Base-by-base conservation (phyloP, 2,888 invertebrate species). In the Orchesellides sinensis region DNA sequence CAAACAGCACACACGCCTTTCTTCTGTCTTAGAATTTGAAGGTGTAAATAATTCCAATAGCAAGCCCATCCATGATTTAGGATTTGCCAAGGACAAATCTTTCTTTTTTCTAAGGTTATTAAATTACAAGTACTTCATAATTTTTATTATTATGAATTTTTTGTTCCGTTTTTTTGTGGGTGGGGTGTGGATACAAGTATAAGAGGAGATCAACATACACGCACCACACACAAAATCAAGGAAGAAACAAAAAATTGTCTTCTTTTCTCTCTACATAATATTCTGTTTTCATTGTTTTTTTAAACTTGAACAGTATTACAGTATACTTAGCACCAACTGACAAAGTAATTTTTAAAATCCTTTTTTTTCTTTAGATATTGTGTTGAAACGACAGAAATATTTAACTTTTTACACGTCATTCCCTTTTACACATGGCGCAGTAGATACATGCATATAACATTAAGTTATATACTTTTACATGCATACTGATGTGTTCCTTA, bases 221-320 rank as follows among this genome's bases (percentile, higher is more conserved):
- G 32, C 69, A 23, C 69, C 32, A 29, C 69, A 69, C 69, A 69
- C 54, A 23, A 25, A 47, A 8, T n/a, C n/a, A n/a, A 72, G 35
- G 40, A 69, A 5, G 32, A 69, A 68, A 27, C 35, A 40, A 54
- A 59, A 72, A 45, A 29, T 52, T 79, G 79, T 79, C 79, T 79
- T 78, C 68, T 69, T 61, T 70, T 72, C 79, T 79, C 79, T 70
- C 47, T 49, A 19, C 40, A 32, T 14, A 40, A 25, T 27, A 56
- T 56, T 12, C 14, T 56, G 56, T 52, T 17, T 52, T 17, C 10
- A 54, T 54, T 54, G 19, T 52, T 52, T 52, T 47, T 47, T 52
- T 21, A 17, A 52, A 52, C 17, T 8, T 19, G 52, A 17, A 21
- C 52, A 52, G 21, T 52, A 52, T 52, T 8, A n/a, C 47, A 47